Conservation (phyloP, 2,888 invertebrate species). For the Trichacis sp. region DNA sequence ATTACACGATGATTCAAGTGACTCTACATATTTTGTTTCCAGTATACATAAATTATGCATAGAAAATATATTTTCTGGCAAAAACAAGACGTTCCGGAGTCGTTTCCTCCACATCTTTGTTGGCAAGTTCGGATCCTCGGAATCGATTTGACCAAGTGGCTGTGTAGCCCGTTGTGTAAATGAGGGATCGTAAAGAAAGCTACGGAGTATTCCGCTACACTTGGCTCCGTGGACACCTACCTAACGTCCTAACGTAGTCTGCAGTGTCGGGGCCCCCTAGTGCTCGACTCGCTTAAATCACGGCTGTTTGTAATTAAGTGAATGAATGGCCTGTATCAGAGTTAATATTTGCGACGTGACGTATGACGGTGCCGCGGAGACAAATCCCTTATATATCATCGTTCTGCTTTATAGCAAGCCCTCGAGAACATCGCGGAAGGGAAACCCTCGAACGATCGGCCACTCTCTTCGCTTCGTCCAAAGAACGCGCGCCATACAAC, state of each 20-base stretch:
- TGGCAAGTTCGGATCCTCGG: conserved; percentile 22
- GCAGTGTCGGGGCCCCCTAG: conserved; percentile 58
- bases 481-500: too few species aligned
- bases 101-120: conserved; percentile 5
- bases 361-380: conserved; percentile 67
- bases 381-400: conserved; percentile 70
- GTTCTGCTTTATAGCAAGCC: conserved; percentile 55
- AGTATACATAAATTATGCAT: too few species aligned
- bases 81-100: neutral
- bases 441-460: conserved; percentile 38
- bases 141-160: conserved; percentile 48
- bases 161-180: conserved; percentile 60
- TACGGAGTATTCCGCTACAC: too few species aligned
- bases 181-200: conserved; percentile 63
- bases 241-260: conserved; percentile 33
- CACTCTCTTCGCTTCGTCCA: conserved; percentile 22
- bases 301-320: conserved; percentile 69
- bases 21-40: too few species aligned
- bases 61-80: too few species aligned
- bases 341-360: conserved; percentile 69
- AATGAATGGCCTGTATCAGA: conserved; percentile 69
- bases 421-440: conserved; percentile 26
- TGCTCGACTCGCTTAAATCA: conserved; percentile 66
- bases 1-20: too few species aligned
- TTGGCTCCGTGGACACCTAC: conserved; percentile 56